A percentile compares a stretch with the other conserved stretches of the same genome.
Conservation (phyloP, 2,113 vertebrate genomes). For the Microtus montanus region DNA sequence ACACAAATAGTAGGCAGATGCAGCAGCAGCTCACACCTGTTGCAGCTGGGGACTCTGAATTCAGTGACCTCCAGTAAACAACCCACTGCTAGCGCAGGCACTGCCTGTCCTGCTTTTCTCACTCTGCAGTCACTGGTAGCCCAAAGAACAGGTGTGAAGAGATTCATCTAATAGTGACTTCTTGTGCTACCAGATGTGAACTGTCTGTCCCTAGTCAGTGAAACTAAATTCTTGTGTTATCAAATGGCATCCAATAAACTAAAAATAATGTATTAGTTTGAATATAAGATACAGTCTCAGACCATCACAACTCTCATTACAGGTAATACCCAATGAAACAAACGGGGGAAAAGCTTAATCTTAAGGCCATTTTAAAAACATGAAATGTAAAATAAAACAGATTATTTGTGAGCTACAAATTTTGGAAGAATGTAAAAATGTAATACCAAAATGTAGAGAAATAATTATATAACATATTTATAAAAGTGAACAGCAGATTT, state of each 20-base stretch:
- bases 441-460: slow-evolving; percentile 6
- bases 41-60: neutral
- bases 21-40: no score
- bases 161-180: neutral
- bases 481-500: neutral
- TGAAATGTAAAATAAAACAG: slow-evolving; percentile 20
- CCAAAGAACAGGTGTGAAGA: slow-evolving; percentile 46
- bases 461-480: neutral
- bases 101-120: neutral
- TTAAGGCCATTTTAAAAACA: slow-evolving; percentile 22
- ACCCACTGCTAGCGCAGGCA: neutral
- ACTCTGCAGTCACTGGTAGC: neutral
- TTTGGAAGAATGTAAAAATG: neutral
- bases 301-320: slow-evolving; percentile 7
- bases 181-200: slow-evolving; percentile 27
- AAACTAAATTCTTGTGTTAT: neutral
- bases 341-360: slow-evolving; percentile 7
- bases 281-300: slow-evolving; percentile 26
- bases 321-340: slow-evolving; percentile 45
- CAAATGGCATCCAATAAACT: neutral
- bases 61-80: neutral
- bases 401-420: slow-evolving; percentile 52
- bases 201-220: neutral
- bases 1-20: neutral
- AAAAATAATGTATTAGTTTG: slow-evolving; percentile 13